A percentile compares a stretch with the other conserved stretches of the same genome.
Evolutionary conservation across 2,113 vertebrate species (phyloP).

Genomic region (Leucoraja erinaceus): DNA sequence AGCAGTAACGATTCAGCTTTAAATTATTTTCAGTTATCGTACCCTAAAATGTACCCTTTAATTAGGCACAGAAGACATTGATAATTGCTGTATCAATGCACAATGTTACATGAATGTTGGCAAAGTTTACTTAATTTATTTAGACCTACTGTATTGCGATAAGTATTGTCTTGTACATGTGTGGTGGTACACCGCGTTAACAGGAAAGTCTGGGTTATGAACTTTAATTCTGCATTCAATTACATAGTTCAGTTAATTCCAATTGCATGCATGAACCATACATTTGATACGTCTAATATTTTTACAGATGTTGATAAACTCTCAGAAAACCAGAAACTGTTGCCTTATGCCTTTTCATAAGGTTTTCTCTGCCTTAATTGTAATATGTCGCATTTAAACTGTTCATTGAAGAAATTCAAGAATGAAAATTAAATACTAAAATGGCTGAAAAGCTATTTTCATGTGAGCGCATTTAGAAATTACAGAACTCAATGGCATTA

Average conservation of each 20-base stretch:
- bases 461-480: neutral
- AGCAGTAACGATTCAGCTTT: neutral
- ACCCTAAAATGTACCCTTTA: neutral
- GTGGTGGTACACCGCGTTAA: neutral
- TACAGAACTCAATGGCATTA: neutral
- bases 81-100: neutral
- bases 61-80: neutral
- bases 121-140: neutral
- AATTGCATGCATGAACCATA: neutral
- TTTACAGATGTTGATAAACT: neutral
- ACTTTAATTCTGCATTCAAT: neutral
- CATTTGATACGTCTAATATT: neutral
- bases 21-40: neutral
- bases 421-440: neutral
- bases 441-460: neutral
- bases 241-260: neutral
- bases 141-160: neutral
- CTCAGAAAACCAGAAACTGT: neutral
- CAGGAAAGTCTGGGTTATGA: neutral
- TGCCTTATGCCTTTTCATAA: neutral
- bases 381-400: neutral
- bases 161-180: no score
- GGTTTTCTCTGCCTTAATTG: neutral
- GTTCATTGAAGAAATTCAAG: neutral
- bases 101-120: neutral